Evolutionary conservation across 2,888 invertebrate species (phyloP).

Genomic region (Amblyjoppa fuscipennis): DNA sequence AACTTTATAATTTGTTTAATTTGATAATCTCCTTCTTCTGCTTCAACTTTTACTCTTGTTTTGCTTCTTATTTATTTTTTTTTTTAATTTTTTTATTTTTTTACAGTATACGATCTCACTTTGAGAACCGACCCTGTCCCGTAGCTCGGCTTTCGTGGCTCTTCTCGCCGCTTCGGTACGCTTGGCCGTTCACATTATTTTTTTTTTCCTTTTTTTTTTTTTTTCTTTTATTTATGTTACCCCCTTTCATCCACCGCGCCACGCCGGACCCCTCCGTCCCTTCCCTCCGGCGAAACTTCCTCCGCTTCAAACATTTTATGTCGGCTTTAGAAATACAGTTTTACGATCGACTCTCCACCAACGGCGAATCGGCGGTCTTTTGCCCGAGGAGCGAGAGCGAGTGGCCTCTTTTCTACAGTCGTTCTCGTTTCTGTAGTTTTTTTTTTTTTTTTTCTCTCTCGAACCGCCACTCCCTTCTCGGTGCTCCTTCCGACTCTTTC

Average conservation of each 20-base stretch:
- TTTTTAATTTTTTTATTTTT: constrained; percentile 31
- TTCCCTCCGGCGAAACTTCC: constrained; percentile 14
- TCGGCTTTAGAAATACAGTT: constrained; percentile 54
- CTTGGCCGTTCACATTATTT: constrained; percentile 38
- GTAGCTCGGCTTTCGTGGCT: constrained; percentile 1
- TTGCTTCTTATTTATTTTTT: constrained; percentile 15
- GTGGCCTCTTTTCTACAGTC: constrained; percentile 4
- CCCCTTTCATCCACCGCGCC: constrained; percentile 38
- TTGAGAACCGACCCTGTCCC: constrained; percentile 12
- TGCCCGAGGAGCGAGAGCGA: not conserved
- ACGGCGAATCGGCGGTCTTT: constrained; percentile 29
- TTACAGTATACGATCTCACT: constrained; percentile 48
- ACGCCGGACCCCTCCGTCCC: not conserved
- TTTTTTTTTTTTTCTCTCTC: not conserved
- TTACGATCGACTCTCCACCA: constrained; percentile 42
- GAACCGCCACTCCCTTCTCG: constrained; percentile 1
- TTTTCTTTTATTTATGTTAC: constrained; percentile 24
- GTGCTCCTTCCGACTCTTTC: not conserved
- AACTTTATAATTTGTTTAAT: constrained; percentile 61
- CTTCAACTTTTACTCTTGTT: constrained; percentile 33
- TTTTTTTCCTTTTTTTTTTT: constrained; percentile 28
- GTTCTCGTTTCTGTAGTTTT: constrained; percentile 5
- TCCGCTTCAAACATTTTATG: constrained; percentile 45
- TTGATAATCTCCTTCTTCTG: constrained; percentile 56
- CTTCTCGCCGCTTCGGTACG: constrained; percentile 32